phyloP scores from a whole-genome alignment of 2,797 vertebrate genomes.

The Pelochelys cantorii region DNA sequence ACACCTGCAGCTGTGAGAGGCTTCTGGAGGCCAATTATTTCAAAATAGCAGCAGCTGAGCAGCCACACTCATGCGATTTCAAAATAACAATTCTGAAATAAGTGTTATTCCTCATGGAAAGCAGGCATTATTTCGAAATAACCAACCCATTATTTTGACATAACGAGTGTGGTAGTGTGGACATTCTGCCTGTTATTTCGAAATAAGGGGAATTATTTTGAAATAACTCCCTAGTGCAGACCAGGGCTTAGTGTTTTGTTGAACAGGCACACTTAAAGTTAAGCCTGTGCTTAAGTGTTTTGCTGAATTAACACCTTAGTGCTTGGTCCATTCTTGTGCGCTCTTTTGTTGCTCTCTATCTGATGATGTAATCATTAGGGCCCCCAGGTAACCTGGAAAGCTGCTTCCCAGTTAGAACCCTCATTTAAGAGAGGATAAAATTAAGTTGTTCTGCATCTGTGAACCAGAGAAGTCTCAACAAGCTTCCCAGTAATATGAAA shows the following conservation, averaged over 20 bases:
- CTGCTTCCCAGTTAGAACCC: conserved; percentile 61
- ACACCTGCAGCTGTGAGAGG: too few relatives aligned
- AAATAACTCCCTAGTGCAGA: too few relatives aligned
- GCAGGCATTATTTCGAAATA: too few relatives aligned
- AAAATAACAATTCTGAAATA: too few relatives aligned
- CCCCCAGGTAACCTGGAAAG: neutral
- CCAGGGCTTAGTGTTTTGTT: conserved; percentile 1
- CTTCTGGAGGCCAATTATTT: too few relatives aligned
- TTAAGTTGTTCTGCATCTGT: conserved; percentile 68
- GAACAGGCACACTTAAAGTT: conserved; percentile 26
- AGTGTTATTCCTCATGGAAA: too few relatives aligned
- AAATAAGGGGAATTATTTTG: too few relatives aligned
- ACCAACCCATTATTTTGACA: too few relatives aligned
- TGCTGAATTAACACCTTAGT: conserved; percentile 12
- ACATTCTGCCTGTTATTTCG: too few relatives aligned
- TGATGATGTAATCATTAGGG: conserved; percentile 43
- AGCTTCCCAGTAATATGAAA: conserved; percentile 64
- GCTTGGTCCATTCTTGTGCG: conserved; percentile 16
- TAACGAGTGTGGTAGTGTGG: too few relatives aligned
- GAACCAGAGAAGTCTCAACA: conserved; percentile 59
- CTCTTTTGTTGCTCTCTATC: conserved; percentile 19
- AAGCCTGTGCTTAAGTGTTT: neutral
- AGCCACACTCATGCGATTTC: too few relatives aligned
- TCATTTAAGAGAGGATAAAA: conserved; percentile 66
- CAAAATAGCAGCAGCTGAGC: too few relatives aligned